Conservation (phyloP, 1,140 invertebrate genomes). For the Lepeophtheirus salmonis region DNA sequence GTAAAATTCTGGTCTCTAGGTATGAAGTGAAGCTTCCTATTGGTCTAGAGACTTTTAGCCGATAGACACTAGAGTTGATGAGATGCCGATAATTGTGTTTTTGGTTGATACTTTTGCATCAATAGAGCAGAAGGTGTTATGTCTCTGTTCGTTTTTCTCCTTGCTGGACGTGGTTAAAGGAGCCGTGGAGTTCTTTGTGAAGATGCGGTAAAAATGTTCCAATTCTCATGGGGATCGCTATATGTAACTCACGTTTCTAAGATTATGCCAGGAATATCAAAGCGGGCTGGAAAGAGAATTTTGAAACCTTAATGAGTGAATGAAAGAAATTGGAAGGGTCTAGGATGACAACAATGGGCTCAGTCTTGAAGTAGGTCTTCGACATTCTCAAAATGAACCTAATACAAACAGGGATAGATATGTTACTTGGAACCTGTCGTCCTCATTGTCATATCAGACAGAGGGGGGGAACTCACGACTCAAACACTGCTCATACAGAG, state of each 20-base stretch:
- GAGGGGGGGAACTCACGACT: conserved; percentile 70
- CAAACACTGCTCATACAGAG: conserved; percentile 31
- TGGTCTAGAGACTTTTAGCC: too few species aligned
- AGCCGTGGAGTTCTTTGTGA: conserved; percentile 93
- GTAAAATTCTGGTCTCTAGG: too few species aligned
- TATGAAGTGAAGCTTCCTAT: too few species aligned
- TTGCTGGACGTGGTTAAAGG: conserved; percentile 92
- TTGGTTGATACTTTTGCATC: conserved; percentile 95
- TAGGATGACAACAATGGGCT: conserved; percentile 76
- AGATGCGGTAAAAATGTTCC: conserved; percentile 79
- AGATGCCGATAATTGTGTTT: conserved; percentile 98
- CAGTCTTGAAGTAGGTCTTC: conserved; percentile 89
- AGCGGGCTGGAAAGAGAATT: conserved; percentile 97
- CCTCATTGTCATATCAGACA: conserved; percentile 92
- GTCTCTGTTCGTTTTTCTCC: conserved; percentile 80
- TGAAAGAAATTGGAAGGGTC: conserved; percentile 85
- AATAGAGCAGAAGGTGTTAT: conserved; percentile 96
- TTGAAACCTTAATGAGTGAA: conserved; percentile 93
- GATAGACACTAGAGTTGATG: too few species aligned
- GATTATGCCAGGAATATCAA: conserved; percentile 93
- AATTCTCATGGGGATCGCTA: conserved; percentile 89
- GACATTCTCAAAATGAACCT: conserved; percentile 95
- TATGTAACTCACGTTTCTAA: conserved; percentile 95
- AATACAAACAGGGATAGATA: conserved; percentile 85
- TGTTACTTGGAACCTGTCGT: conserved; percentile 89